Percentiles rank a stretch among this genome's conserved stretches.
Conservation (phyloP, 2,113 vertebrate species). For the Mormyrus lacerda region DNA sequence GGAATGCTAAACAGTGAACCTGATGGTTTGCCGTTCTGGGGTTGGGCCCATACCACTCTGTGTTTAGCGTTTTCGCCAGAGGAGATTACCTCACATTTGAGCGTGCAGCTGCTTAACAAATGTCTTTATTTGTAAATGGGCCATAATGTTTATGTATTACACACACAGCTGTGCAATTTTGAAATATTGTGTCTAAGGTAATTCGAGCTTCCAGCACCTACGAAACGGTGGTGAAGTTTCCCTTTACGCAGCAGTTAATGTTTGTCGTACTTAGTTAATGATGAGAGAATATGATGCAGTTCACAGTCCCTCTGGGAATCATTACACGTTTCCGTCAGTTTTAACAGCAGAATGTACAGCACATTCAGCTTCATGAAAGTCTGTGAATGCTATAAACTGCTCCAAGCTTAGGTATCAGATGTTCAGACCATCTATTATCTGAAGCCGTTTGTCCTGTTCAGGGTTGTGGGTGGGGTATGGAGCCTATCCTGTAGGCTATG, state of each 20-base stretch:
- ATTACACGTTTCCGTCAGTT: slow-evolving; percentile 36
- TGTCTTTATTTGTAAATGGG: slow-evolving; percentile 1
- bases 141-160: background rate
- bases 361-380: background rate
- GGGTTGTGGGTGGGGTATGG: background rate
- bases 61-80: background rate
- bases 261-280: background rate
- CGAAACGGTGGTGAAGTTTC: background rate
- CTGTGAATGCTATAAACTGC: background rate
- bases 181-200: background rate
- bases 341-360: background rate
- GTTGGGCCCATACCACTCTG: background rate
- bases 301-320: slow-evolving; percentile 26
- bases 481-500: background rate
- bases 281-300: background rate
- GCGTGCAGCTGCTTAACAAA: background rate
- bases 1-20: background rate
- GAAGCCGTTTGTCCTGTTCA: background rate
- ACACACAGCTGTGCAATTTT: background rate
- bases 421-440: background rate
- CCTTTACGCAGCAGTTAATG: slow-evolving; percentile 1
- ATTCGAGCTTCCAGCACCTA: background rate
- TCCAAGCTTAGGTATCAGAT: background rate
- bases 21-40: background rate
- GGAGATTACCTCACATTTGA: background rate